Conservation (phyloP, 2,888 invertebrate genomes). For the Hydropsyche betteni region DNA sequence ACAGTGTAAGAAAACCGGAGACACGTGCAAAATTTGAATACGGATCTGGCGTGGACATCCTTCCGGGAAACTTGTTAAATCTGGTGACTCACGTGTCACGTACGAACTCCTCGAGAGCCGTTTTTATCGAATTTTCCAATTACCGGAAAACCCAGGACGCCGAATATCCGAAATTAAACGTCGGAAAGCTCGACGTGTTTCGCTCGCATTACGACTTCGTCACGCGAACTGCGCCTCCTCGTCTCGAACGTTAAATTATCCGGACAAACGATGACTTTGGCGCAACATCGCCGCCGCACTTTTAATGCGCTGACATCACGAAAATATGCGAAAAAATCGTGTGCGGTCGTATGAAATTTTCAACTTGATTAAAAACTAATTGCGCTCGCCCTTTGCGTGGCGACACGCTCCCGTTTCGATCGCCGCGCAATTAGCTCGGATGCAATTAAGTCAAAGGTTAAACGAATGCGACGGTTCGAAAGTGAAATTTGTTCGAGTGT, state of each 20-base stretch:
- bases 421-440: slow-evolving; percentile 2
- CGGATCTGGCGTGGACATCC: slow-evolving; percentile 22
- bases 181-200: no score
- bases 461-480: neutral
- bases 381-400: slow-evolving; percentile 5
- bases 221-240: no score
- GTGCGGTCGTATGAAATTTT: neutral
- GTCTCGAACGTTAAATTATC: no score
- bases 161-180: no score
- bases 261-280: no score
- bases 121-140: no score
- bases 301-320: no score
- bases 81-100: neutral
- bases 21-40: slow-evolving; percentile 1
- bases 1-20: neutral
- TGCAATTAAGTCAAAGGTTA: slow-evolving; percentile 12
- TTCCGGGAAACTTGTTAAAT: slow-evolving; percentile 18
- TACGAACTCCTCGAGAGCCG: no score
- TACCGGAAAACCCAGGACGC: no score
- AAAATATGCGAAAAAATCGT: no score
- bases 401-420: neutral
- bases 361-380: slow-evolving; percentile 10
- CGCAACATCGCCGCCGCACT: no score
- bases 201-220: no score
- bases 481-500: neutral